Evolutionary conservation across 2,113 vertebrate genomes (phyloP), one percentile per base, ranked within the genome.

Genomic region (Amia ocellicauda): DNA sequence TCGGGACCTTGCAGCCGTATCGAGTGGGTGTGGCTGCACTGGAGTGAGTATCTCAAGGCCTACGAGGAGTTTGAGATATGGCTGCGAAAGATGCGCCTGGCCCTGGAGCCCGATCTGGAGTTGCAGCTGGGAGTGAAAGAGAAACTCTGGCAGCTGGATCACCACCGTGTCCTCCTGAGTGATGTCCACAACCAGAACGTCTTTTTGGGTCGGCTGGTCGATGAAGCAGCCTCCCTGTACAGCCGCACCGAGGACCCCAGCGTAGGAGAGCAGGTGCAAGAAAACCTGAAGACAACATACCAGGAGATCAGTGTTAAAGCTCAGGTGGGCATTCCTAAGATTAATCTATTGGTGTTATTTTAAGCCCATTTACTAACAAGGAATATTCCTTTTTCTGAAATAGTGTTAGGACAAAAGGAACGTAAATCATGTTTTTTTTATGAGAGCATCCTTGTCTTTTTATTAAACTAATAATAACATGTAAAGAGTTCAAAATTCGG

Each of bases 1-100:
- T 62, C 71, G 3, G 63, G 75, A 17, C 11, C 9, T 67, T 58
- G 36, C 83, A 99, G 97, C 79, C 96, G 97, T 11, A 95, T 99
- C 4, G 96, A 98, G 78, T 98, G 97, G 96, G 93, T 97, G 66
- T 98, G 94, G 94, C 90, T 98, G 55, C 95, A 96, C 72, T 99
- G 97, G 96, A 91, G 80, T 0, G 97, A 99, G 73, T 98, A 95
- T 77, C 83, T 98, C 74, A 91, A 92, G 83, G 94, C 93, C 31
- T 83, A 77, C 0, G 90, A 93, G 20, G 94, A 96, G 72, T 98
- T 97, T 67, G 85, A 83, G 17, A 7, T 70, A 1, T 97, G 97
- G 96, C 83, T 97, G 82, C 78, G 75, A 23, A 91, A 79, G 74
- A 88, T 91, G 81, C 83, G 71, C 55, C 70, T 87, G 53, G 65